Evolutionary conservation across 2,888 invertebrate genomes (phyloP).

Genomic region (Acleris laterana): DNA sequence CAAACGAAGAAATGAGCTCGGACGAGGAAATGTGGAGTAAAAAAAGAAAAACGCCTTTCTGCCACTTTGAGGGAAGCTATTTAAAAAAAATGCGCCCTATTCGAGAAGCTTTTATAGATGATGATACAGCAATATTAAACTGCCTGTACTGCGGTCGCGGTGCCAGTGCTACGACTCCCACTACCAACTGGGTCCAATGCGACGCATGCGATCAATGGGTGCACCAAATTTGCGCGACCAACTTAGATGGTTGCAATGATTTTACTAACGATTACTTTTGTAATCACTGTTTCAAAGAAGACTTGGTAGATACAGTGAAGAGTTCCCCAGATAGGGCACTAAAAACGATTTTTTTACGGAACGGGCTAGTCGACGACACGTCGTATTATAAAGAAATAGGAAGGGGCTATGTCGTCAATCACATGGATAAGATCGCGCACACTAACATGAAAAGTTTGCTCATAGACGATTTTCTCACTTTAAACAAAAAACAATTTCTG

Average conservation of each 20-base stretch:
- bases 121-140: not conserved
- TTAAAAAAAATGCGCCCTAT: not conserved
- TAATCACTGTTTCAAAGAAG: not conserved
- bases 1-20: no score
- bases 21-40: constrained; percentile 9
- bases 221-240: no score
- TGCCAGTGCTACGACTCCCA: not conserved
- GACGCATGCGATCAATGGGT: no score
- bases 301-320: no score
- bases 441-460: not conserved
- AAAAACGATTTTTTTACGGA: not conserved
- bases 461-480: not conserved
- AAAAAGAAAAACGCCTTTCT: not conserved
- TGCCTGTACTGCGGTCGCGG: constrained; percentile 2
- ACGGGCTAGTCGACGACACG: not conserved
- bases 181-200: no score
- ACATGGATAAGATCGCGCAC: not conserved
- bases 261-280: not conserved
- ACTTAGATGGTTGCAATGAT: not conserved
- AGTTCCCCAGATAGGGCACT: not conserved
- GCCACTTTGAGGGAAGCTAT: constrained; percentile 5
- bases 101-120: no score
- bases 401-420: not conserved
- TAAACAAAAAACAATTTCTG: no score
- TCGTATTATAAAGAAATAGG: constrained; percentile 2